Base-by-base conservation (phyloP, 2,888 invertebrate species). In the Drosophila phalerata region DNA sequence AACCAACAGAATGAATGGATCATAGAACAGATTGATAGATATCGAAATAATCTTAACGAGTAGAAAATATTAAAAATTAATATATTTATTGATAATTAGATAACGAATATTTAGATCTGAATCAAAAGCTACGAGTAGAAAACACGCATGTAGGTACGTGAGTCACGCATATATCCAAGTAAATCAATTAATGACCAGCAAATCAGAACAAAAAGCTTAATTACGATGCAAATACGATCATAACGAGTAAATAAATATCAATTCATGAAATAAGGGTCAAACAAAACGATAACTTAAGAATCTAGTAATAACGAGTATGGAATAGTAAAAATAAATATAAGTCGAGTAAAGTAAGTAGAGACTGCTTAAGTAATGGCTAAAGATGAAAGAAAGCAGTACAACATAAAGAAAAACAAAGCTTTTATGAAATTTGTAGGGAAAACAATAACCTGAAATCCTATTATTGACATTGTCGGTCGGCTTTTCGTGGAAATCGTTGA, bases 401-500 rank as follows among this genome's bases (percentile, higher is more conserved):
- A n/a, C n/a, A 5, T 37, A 37, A n/a, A 13, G 13, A 13, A 28
- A 28, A 22, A 22, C 2, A 22, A 22, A 22, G 22, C 22, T 22
- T 30, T 17, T 17, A 43, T 37, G 10, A n/a, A 32, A 55, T 53
- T 58, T 43, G 10, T 15, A 25, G 28, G 11, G 38, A 69, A 51
- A 38, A 25, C 34, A 9, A 38, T 34, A 22, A 5, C n/a, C 15
- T 25, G 19, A 56, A 47, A 30, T 28, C 34, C 42, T 22, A 48
- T 62, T 64, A 64, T 49, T 56, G 56, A 17, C 28, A n/a, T 49
- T 56, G 32, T 6, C 17, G 6, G 48, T 56, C 22, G 17, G 28
- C 48, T 49, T 55, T 56, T 17, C 32, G 19, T 10, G 22, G 4
- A 40, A 34, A 32, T 2, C 32, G n/a, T 34, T 38, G 48, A 17